phyloP scores from a whole-genome alignment of 2,797 vertebrate genomes.

The Macropus fuliginosus region DNA sequence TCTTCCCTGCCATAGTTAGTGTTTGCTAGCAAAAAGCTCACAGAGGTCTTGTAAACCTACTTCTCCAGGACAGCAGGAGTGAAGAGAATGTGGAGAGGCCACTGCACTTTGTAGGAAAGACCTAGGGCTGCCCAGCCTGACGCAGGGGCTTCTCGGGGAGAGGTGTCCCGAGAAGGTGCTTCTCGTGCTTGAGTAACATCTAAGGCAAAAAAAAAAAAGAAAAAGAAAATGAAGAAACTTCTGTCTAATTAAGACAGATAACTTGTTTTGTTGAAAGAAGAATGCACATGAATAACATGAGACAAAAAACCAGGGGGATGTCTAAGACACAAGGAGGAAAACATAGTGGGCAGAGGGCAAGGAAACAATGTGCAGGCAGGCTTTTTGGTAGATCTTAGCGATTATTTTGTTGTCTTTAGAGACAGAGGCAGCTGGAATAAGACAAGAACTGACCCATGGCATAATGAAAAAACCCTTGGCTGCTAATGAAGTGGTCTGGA shows the following conservation, averaged over 20 bases:
- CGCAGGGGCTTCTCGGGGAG: constrained; percentile 93
- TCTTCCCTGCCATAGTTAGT: neutral
- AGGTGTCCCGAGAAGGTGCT: constrained; percentile 92
- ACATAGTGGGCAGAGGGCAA: neutral
- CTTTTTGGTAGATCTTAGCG: neutral
- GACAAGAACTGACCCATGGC: neutral
- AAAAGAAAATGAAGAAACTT: neutral
- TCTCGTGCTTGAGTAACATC: constrained; percentile 91
- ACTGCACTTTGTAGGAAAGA: constrained; percentile 97
- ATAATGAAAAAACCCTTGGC: neutral
- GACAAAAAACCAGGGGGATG: neutral
- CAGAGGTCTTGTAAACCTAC: constrained; percentile 84
- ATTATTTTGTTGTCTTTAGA: constrained; percentile 14
- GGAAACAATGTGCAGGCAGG: neutral
- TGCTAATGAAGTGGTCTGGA: neutral
- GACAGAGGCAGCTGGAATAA: constrained; percentile 11
- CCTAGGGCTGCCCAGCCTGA: constrained; percentile 98
- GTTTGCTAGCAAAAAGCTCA: constrained; percentile 1
- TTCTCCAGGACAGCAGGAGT: constrained; percentile 97
- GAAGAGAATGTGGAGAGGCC: constrained; percentile 99
- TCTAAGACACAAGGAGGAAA: constrained; percentile 21
- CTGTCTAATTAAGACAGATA: neutral
- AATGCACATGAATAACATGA: constrained; percentile 17
- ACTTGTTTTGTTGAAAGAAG: neutral
- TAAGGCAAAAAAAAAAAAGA: constrained; percentile 75